Base-by-base conservation (phyloP, 1,140 invertebrate species). In the Tetramorium simillimum region DNA sequence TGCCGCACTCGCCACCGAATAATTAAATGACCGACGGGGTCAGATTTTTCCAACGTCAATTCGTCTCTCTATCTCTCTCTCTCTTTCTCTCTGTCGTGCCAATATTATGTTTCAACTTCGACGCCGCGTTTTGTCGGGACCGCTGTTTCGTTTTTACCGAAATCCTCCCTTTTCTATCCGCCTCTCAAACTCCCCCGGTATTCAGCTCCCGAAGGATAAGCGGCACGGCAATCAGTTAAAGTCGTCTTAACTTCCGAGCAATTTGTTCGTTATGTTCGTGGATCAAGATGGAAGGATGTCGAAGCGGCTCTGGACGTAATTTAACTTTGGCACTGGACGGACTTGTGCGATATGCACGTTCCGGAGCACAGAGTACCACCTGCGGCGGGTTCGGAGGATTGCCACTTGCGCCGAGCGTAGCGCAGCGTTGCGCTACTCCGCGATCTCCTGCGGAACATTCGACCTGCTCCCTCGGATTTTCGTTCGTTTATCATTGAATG, bases 241-340 rank as follows among this genome's bases (percentile, higher is more conserved):
- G 53, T 58, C 56, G 43, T 72, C 77, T 82, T 73, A 86, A 86
- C 85, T 86, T 84, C 24, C 67, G 51, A 33, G 85, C 85, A 73
- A 86, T 86, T 86, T 70, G 85, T 86, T 86, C 75, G 63, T 86
- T 86, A 86, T 78, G 40, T 43, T 60, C 67, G 28, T n/a, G 67
- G 78, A 81, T 86, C 75, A 65, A 46, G 33, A 21, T 21, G 46
- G 37, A 14, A 53, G 58, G 49, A 65, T 56, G 80, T 86, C 82
- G 86, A 87, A 65, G 53, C 63, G 69, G 56, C 46, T 86, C 65
- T 84, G 86, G 84, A 77, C 63, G 86, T 85, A 88, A 88, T 88
- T 88, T 88, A 88, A 88, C 82, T 88, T 88, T 80, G 73, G 63
- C 46, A 86, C 63, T 72, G 80, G 78, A 78, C 58, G 53, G 67